phyloP scores from a whole-genome alignment of 2,113 vertebrate species.

The Myrmecophaga tridactyla region DNA sequence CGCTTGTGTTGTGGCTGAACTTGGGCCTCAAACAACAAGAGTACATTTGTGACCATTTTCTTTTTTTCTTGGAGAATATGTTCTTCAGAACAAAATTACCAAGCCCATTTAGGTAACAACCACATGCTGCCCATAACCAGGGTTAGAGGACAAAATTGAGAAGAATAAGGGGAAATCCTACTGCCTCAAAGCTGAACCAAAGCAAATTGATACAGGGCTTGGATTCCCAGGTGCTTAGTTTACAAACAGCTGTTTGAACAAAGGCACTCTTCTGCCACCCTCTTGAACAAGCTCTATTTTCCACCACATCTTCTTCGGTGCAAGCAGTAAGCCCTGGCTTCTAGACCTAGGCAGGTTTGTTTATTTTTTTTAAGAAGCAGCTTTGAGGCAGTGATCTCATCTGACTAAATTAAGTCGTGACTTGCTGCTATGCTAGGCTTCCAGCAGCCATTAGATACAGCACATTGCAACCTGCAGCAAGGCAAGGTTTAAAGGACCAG shows the following conservation, averaged over 20 bases:
- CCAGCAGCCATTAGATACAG: slow-evolving; percentile 60
- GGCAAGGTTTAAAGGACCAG: slow-evolving; percentile 57
- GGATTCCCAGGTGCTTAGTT: neutral
- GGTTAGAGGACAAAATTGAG: neutral
- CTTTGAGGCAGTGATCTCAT: slow-evolving; percentile 71
- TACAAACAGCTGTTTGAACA: neutral
- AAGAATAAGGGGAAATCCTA: neutral
- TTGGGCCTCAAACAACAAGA: slow-evolving; percentile 38
- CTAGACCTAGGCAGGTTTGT: slow-evolving; percentile 32
- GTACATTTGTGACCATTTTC: neutral
- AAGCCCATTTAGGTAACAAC: neutral
- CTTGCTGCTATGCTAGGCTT: slow-evolving; percentile 53
- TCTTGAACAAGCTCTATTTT: slow-evolving; percentile 29
- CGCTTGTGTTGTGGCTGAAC: slow-evolving; percentile 27
- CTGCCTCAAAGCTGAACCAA: neutral
- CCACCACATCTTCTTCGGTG: neutral
- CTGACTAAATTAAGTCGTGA: slow-evolving; percentile 70
- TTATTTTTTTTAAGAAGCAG: slow-evolving; percentile 36
- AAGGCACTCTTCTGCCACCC: neutral
- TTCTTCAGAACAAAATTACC: slow-evolving; percentile 69
- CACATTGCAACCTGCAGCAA: slow-evolving; percentile 36
- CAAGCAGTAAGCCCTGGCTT: slow-evolving; percentile 21
- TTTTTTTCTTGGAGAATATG: slow-evolving; percentile 48
- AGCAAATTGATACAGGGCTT: neutral
- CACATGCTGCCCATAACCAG: neutral